phyloP scores from a whole-genome alignment of 2,797 vertebrate genomes.

The Galagoides demidoff region DNA sequence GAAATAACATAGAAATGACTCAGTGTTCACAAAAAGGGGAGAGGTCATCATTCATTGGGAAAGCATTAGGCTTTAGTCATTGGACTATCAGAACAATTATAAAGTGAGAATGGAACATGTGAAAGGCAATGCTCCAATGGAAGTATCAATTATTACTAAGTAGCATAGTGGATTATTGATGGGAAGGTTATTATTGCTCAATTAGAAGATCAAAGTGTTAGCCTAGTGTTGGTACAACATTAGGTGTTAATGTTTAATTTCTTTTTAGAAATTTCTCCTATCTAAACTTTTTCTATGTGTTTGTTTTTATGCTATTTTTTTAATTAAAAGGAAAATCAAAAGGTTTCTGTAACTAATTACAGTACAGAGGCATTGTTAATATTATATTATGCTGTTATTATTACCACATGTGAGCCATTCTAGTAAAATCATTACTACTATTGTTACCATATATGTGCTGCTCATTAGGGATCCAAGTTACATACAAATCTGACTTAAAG shows the following conservation, averaged over 20 bases:
- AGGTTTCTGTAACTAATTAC: not conserved
- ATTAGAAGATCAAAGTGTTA: not conserved
- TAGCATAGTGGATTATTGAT: not conserved
- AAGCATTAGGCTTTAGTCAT: not conserved
- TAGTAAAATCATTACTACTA: not conserved
- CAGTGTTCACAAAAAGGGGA: not conserved
- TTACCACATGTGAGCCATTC: not conserved
- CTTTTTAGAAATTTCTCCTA: not conserved
- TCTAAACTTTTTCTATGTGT: not conserved
- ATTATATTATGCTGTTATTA: not conserved
- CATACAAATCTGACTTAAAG: not conserved
- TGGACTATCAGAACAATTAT: not conserved
- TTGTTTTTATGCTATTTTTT: not conserved
- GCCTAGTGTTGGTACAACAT: not conserved
- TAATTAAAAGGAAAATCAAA: not conserved
- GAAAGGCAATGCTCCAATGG: not conserved
- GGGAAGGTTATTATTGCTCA: not conserved
- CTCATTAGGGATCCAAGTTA: not conserved
- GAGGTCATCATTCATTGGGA: not conserved
- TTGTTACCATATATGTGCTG: not conserved
- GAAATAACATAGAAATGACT: not conserved
- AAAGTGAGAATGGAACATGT: not conserved
- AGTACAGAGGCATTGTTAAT: not conserved
- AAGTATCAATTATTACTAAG: not conserved
- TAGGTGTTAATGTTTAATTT: not conserved